Evolutionary conservation across 1,140 invertebrate genomes (phyloP), one percentile per base, ranked within the genome.

Genomic region (Heliconius congener): DNA sequence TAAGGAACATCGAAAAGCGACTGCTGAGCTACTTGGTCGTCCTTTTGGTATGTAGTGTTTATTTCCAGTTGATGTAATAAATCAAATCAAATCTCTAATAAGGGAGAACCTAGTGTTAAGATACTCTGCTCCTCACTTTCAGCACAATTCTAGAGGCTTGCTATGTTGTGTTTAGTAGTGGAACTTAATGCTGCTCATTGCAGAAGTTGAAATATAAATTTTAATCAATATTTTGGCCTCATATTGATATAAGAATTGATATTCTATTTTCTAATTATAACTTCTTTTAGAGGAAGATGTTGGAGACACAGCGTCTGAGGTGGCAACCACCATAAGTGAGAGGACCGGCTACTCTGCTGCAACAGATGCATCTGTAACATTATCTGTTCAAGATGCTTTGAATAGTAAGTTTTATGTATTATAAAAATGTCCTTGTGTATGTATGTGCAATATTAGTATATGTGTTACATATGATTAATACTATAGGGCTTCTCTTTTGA

Each of bases 381-480:
- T 94, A 70, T 94, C 93, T 71, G 92, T 94, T 13, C 91, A 94
- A 86, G 93, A 93, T 86, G 92, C 93, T 57, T 86, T 94, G 74
- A 94, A 93, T 75, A 93, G 93, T 94, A 86, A 91, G 91, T 81
- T 74, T 46, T 57, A 52, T 46, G 42, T 16, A 16, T 46, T 46
- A 46, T 46, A 16, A 46, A 13, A 5, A 46, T 16, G 42, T 46
- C 42, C 42, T 46, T 46, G 42, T 46, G 13, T 46, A 16, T 46
- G 42, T 46, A 11, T 30, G 30, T 46, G 13, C 13, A 46, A 4
- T 46, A 46, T 46, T 46, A 46, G 34, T 16, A 46, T 52, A 19
- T 52, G 50, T 52, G 19, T 52, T 6, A 52, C 5, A 3, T 52
- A 52, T 52, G 18, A 16, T 52, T 52, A 18, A 52, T 19, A 19